Conservation (phyloP, 2,888 invertebrate genomes). For the Saturnia japonica region DNA sequence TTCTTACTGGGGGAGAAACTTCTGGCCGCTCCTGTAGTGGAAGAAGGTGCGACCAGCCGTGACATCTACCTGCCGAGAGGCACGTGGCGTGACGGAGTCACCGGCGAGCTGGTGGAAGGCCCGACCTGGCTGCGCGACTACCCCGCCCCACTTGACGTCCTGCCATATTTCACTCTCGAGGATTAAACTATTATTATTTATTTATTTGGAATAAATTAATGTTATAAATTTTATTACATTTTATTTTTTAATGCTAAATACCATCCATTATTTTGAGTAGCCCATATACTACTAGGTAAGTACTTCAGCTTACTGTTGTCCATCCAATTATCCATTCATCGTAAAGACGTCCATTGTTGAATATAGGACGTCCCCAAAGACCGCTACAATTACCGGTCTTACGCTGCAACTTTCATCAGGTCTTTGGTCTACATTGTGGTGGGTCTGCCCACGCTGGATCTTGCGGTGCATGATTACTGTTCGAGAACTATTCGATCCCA, state of each 20-base stretch:
- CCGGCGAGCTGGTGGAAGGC: constrained; percentile 67
- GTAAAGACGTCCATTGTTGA: no score
- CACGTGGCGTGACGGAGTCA: constrained; percentile 83
- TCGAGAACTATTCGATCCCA: no score
- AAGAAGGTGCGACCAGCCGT: constrained; percentile 81
- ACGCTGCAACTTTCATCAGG: no score
- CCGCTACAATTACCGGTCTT: no score
- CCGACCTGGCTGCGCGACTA: constrained; percentile 82
- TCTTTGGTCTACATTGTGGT: no score
- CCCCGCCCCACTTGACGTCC: constrained; percentile 82
- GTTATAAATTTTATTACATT: constrained; percentile 9
- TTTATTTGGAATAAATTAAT: constrained; percentile 8
- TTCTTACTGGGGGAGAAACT: constrained; percentile 87
- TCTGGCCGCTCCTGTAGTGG: constrained; percentile 87
- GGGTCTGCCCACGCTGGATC: no score
- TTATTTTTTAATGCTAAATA: not conserved
- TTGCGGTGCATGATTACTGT: no score
- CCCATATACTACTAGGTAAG: not conserved
- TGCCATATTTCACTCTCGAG: constrained; percentile 83
- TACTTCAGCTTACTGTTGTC: no score
- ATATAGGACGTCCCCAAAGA: no score
- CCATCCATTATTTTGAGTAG: not conserved
- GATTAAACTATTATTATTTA: constrained; percentile 32
- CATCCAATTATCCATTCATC: no score
- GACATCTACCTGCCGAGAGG: constrained; percentile 88